Percentiles rank a stretch among this genome's conserved stretches.
Evolutionary conservation across 35 echinoderm and acorn worm species (phyloP).

Genomic region (Ptychodera flava): DNA sequence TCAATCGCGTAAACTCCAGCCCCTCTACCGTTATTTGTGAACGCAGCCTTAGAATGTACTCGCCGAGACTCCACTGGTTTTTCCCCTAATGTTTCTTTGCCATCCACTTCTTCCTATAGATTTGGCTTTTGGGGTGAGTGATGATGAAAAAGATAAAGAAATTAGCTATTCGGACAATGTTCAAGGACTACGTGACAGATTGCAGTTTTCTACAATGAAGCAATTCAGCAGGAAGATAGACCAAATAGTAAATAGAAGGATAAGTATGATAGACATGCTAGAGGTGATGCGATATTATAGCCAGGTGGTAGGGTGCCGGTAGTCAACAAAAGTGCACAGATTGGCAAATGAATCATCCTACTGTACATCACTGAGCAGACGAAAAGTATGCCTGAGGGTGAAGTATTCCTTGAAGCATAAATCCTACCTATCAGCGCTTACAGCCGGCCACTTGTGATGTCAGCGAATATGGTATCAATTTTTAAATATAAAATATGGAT

Average conservation of each 20-base stretch:
- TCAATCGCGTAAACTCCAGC: no score
- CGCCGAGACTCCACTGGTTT: constrained; percentile 7
- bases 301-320: constrained; percentile 40
- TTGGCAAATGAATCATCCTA: no score
- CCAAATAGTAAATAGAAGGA: constrained; percentile 7
- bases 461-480: no score
- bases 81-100: constrained; percentile 36
- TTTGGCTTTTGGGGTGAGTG: constrained; percentile 4
- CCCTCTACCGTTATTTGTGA: not conserved
- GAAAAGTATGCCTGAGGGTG: no score
- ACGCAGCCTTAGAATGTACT: constrained; percentile 24
- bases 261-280: constrained; percentile 17
- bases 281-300: constrained; percentile 3
- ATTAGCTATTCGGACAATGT: constrained; percentile 19
- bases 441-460: no score
- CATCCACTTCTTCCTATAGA: constrained; percentile 35
- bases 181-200: not conserved
- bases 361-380: no score
- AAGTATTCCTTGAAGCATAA: no score
- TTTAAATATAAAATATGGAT: no score
- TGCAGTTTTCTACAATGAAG: constrained; percentile 14
- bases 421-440: no score
- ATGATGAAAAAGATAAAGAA: not conserved
- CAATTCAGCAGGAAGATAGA: not conserved
- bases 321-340: constrained; percentile 15